Evolutionary conservation across 2,113 vertebrate genomes (phyloP), one percentile per base, ranked within the genome.

Genomic region (Odontophorus gujanensis): DNA sequence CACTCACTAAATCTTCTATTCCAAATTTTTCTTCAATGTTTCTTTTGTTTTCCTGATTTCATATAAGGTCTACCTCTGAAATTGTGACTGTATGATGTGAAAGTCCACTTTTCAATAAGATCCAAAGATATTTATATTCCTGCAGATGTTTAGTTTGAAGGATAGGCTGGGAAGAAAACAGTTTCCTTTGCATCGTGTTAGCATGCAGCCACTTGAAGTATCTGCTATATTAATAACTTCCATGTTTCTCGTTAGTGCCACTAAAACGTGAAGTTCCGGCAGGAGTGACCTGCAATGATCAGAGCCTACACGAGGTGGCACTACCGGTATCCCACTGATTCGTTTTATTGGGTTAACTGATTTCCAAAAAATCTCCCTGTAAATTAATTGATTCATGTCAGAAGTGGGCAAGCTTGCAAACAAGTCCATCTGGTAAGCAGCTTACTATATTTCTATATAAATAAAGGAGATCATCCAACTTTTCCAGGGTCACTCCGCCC

Each of bases 381-480:
- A 89, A 90, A 65, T 57, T 68, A 94, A 83, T 88, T 71, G 91
- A 85, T 94, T 95, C 87, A 42, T 92, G 91, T 96, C 94, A 92
- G 75, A 95, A 93, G 87, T 90, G 91, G 91, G 85, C 95, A 95
- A 91, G 89, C 95, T 93, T 89, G 94, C 85, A 91, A 97, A 95
- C 76, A 92, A 85, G 93, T 85, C 93, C 93, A 97, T 97, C 96
- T 97, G 95, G 87, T 91, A 91, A 96, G 82, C 87, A 90, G 91
- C 87, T 92, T 95, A 91, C 91, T 94, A 81, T 24, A 90, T 81
- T 94, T 93, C 88, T 95, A 71, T 92, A 89, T 88, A 95, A 96
- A 95, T 95, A 97, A 85, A 93, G 58, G 79, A 71, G 65, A 93
- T 89, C 85, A 85, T 92, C 81, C 91, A 96, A 85, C 55, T 91